A percentile compares a stretch with the other conserved stretches of the same genome.
Evolutionary conservation across 2,888 invertebrate species (phyloP).

Genomic region (Eupithecia vulgata): DNA sequence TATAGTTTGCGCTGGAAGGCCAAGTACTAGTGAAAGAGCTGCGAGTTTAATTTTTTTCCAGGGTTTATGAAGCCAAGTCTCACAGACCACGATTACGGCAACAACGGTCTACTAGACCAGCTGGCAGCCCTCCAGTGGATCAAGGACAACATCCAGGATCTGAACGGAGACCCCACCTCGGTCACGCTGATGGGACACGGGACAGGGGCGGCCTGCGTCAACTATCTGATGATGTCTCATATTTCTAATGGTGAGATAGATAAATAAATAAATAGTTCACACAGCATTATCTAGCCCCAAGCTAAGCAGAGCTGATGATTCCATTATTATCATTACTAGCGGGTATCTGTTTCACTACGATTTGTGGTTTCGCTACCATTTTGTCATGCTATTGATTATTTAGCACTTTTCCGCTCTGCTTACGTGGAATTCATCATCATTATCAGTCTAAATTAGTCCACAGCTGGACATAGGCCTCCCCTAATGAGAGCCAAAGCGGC

Average conservation of each 20-base stretch:
- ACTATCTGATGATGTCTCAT: conserved; percentile 96
- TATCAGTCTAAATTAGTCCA: too few relatives aligned
- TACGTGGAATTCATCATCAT: not conserved
- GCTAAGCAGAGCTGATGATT: too few relatives aligned
- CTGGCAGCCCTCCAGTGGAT: conserved; percentile 98
- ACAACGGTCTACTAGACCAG: conserved; percentile 97
- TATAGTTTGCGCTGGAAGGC: not conserved
- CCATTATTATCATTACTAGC: not conserved
- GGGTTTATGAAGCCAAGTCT: conserved; percentile 92
- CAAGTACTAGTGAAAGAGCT: not conserved
- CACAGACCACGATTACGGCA: conserved; percentile 89
- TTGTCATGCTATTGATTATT: not conserved
- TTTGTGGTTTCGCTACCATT: not conserved
- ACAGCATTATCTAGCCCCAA: too few relatives aligned
- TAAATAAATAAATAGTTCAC: too few relatives aligned
- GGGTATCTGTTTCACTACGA: not conserved
- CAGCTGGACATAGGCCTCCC: too few relatives aligned
- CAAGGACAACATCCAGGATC: conserved; percentile 94
- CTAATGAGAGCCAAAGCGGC: too few relatives aligned
- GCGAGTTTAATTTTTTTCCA: conserved; percentile 54
- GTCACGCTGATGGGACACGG: conserved; percentile 98
- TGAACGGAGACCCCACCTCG: conserved; percentile 94
- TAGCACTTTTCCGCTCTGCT: not conserved
- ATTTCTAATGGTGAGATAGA: conserved; percentile 87
- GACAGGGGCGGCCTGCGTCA: conserved; percentile 96